Evolutionary conservation across 2,888 invertebrate genomes (phyloP).

Genomic region (Octodonta nipae): DNA sequence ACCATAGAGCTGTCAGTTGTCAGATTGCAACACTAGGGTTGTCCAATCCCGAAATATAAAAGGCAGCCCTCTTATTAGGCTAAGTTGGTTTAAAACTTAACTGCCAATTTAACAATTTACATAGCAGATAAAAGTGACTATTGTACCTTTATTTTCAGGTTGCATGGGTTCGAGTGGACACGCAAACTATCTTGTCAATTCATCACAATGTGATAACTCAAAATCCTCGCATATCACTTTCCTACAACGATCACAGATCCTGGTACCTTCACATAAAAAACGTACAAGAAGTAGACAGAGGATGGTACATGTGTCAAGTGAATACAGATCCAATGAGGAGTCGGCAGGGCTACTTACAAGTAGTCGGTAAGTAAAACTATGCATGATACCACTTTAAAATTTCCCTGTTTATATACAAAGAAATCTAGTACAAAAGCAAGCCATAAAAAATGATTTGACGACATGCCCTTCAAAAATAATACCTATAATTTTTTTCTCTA

Average conservation of each 20-base stretch:
- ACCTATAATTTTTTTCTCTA: too few species aligned
- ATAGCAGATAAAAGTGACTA: slow-evolving; percentile 14
- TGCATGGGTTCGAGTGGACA: slow-evolving; percentile 86
- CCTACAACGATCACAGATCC: slow-evolving; percentile 79
- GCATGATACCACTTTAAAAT: too few species aligned
- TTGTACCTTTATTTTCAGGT: slow-evolving; percentile 45
- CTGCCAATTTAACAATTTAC: too few species aligned
- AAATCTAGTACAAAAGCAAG: too few species aligned
- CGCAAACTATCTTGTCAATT: slow-evolving; percentile 82
- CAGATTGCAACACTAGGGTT: too few species aligned
- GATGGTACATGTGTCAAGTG: slow-evolving; percentile 88
- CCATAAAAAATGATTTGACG: too few species aligned
- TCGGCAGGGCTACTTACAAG: slow-evolving; percentile 77
- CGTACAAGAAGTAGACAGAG: slow-evolving; percentile 75
- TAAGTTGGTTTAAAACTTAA: too few species aligned
- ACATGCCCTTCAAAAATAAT: too few species aligned
- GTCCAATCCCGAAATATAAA: too few species aligned
- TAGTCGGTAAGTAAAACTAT: slow-evolving; percentile 66
- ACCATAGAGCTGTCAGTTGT: too few species aligned
- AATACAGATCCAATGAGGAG: slow-evolving; percentile 91
- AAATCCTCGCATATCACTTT: slow-evolving; percentile 73
- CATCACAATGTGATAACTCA: slow-evolving; percentile 85
- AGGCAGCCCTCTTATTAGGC: too few species aligned
- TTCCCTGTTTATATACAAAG: too few species aligned
- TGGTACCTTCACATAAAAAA: slow-evolving; percentile 84